phyloP scores from a whole-genome alignment of 37 sponge, comb jelly and placozoan species.

The Bolinopsis microptera region DNA sequence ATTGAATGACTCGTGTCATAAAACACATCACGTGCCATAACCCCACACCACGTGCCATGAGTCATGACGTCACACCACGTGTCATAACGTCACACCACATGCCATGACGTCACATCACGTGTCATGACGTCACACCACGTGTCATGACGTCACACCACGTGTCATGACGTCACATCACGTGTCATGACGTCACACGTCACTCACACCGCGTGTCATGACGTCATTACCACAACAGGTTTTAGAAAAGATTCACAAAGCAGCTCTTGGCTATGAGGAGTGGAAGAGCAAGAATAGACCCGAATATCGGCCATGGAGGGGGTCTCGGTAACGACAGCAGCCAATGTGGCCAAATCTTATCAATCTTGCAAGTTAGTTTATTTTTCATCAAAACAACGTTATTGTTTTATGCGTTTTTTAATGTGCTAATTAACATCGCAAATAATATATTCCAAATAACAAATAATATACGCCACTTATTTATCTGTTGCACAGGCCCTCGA shows the following conservation, averaged over 20 bases:
- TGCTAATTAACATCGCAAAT: too few species aligned
- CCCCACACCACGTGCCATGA: too few species aligned
- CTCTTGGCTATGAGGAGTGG: conserved; percentile 71
- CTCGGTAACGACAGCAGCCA: not conserved
- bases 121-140: too few species aligned
- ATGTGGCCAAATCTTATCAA: conserved; percentile 9
- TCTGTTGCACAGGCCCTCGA: too few species aligned
- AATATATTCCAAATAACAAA: too few species aligned
- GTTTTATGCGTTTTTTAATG: not conserved
- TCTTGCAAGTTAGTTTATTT: not conserved
- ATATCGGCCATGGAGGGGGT: conserved; percentile 70
- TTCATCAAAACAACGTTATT: not conserved
- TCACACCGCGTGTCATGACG: not conserved
- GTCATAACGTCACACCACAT: too few species aligned
- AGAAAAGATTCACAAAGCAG: conserved; percentile 68
- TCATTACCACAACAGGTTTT: conserved; percentile 66
- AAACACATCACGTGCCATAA: too few species aligned
- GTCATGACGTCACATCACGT: too few species aligned
- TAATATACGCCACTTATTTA: too few species aligned
- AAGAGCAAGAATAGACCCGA: conserved; percentile 72
- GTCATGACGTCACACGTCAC: not conserved
- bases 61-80: too few species aligned
- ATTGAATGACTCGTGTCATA: too few species aligned
- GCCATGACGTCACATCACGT: too few species aligned
- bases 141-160: not conserved